A percentile compares a stretch with the other conserved stretches of the same genome.
phyloP scores from a whole-genome alignment of 2,113 vertebrate genomes.

The Mixornis gularis region DNA sequence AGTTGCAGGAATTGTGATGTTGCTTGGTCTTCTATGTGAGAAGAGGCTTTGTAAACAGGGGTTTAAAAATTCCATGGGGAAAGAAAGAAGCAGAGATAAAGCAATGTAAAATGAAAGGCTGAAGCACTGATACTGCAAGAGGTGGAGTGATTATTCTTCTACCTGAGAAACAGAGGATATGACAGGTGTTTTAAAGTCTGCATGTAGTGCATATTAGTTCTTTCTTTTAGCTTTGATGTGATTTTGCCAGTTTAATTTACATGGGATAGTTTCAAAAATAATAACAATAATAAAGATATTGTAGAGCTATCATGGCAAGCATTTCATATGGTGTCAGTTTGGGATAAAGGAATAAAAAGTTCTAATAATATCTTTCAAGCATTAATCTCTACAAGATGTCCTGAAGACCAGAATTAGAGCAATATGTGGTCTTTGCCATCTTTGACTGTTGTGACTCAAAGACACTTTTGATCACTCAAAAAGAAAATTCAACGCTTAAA shows the following conservation, averaged over 20 bases:
- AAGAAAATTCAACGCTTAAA: conserved; percentile 18
- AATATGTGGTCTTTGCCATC: conserved; percentile 48
- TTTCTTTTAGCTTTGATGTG: neutral
- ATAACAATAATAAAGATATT: neutral
- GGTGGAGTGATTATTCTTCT: neutral
- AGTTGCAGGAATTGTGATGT: neutral
- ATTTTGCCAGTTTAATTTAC: neutral
- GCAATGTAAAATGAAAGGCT: neutral
- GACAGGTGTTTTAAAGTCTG: neutral
- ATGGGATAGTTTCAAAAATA: neutral
- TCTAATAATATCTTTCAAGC: conserved; percentile 55
- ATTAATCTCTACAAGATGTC: conserved; percentile 59
- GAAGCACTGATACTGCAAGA: neutral
- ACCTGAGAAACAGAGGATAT: neutral
- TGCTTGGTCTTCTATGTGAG: neutral
- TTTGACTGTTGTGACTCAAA: conserved; percentile 38
- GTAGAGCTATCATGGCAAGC: neutral
- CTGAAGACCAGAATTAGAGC: conserved; percentile 44
- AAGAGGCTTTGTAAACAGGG: neutral
- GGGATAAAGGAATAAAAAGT: conserved; percentile 37
- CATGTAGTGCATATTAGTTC: neutral
- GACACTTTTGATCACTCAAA: conserved; percentile 56
- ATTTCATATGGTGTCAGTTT: conserved; percentile 42
- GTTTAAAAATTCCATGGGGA: neutral
- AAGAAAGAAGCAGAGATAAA: neutral